These are phyloP conservation scores for Lasioglossum albipes DNA, from an alignment of 1,140 invertebrate species.

Conservation along the genomic window DNA sequence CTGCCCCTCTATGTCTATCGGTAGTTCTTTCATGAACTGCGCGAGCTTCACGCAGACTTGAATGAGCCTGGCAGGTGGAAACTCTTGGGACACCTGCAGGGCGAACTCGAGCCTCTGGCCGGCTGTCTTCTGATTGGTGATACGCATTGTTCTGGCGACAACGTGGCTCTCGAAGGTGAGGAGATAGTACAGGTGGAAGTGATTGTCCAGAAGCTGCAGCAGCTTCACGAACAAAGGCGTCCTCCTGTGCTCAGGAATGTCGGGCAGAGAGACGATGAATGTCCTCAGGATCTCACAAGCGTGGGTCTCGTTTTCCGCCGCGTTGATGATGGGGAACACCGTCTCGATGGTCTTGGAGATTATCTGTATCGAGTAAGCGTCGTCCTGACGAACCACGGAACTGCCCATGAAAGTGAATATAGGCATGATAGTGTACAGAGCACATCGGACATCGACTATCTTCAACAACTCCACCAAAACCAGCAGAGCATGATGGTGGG, in stretches of 20 bases:
- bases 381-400: slow-evolving; percentile 93
- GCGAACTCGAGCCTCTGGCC: slow-evolving; percentile 86
- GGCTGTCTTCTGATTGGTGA: slow-evolving; percentile 56
- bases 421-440: slow-evolving; percentile 94
- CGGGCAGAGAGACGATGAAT: slow-evolving; percentile 92
- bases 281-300: slow-evolving; percentile 87
- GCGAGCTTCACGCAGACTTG: slow-evolving; percentile 85
- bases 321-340: slow-evolving; percentile 91
- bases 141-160: slow-evolving; percentile 73
- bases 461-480: slow-evolving; percentile 82
- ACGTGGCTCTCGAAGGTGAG: slow-evolving; percentile 86
- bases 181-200: slow-evolving; percentile 89
- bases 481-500: slow-evolving; percentile 93
- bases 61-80: slow-evolving; percentile 83
- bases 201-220: slow-evolving; percentile 86
- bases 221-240: slow-evolving; percentile 90
- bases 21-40: slow-evolving; percentile 84
- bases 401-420: slow-evolving; percentile 98
- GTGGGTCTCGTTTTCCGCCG: slow-evolving; percentile 78
- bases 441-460: slow-evolving; percentile 87
- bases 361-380: slow-evolving; percentile 95
- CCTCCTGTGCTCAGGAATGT: slow-evolving; percentile 94
- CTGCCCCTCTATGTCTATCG: slow-evolving; percentile 83
- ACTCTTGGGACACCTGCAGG: slow-evolving; percentile 84
- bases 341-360: slow-evolving; percentile 94